phyloP scores from a whole-genome alignment of 2,113 vertebrate genomes.

The Phyllostomus hastatus region DNA sequence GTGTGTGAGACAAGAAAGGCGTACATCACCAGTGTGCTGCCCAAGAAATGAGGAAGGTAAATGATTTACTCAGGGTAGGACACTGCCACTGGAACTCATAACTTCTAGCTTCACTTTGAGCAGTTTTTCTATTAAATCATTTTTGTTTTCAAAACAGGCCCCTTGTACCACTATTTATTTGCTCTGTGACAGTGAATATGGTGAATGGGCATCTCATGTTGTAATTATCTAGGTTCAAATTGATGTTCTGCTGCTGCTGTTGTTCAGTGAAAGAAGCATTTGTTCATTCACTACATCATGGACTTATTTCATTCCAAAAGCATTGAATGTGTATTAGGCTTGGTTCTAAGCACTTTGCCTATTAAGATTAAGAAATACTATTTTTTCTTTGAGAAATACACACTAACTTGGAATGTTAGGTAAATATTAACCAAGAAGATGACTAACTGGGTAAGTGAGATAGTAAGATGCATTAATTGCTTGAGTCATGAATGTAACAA shows the following conservation, averaged over 20 bases:
- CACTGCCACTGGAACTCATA: background rate
- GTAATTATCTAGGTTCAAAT: background rate
- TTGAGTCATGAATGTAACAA: background rate
- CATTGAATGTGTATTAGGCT: background rate
- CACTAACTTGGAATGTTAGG: background rate
- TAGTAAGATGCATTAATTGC: background rate
- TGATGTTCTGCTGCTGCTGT: rapidly evolving
- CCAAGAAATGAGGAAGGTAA: background rate
- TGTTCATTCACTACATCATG: background rate
- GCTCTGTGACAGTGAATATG: no score
- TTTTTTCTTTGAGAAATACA: background rate
- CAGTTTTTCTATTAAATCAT: background rate
- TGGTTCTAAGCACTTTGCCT: background rate
- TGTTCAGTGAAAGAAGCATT: background rate
- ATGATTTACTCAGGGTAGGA: background rate
- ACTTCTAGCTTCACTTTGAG: background rate
- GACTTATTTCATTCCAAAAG: background rate
- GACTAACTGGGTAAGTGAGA: background rate
- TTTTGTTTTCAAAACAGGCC: background rate
- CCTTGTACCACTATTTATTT: background rate
- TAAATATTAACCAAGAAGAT: background rate
- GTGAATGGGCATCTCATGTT: background rate
- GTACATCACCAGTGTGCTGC: background rate
- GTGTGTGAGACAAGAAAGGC: background rate
- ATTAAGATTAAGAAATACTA: background rate